Evolutionary conservation across 2,113 vertebrate genomes (phyloP), one percentile per base, ranked within the genome.

Genomic region (Panurus biarmicus): DNA sequence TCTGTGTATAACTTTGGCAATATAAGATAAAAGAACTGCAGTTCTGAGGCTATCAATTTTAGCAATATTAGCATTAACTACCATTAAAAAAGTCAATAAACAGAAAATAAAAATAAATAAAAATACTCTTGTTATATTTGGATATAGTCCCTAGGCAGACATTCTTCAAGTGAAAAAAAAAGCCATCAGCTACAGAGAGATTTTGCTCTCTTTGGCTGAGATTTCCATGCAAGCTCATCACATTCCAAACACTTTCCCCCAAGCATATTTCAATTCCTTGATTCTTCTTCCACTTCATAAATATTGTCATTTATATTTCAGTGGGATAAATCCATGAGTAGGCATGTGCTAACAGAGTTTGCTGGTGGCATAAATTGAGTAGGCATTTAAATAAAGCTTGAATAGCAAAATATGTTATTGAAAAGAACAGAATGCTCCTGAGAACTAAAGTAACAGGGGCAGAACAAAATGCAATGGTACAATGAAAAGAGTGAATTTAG

Each of bases 91-190:
- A 86, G 31, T 33, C 54, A 73, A 23, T 75, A 75, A 92, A 65
- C 33, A 72, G 31, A 92, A 96, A 94, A 33, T 11, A 90, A 92
- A 89, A 92, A 80, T 26, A 91, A 87, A 79, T 57, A 57, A 82
- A 71, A 60, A 53, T 45, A 40, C 11, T 64, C 18, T 44, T 45
- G 13, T 73, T 6, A 7, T 60, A 73, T 80, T 69, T 86, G 14
- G 29, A 61, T 64, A 64, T 9, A 79, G 61, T 78, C 35, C 28
- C 19, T 57, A 82, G 29, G 33, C 33, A 64, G 16, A 36, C 2
- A 56, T 38, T 25, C 9, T 80, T 48, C 38, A 45, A 57, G 19
- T 24, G 40, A 28, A 69, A 60, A 75, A 74, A 44, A 56, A 24
- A 35, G 3, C 17, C 24, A 61, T 67, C 25, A 40, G 20, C 13